Conservation (phyloP, 2,113 vertebrate genomes). For the Dascyllus trimaculatus region DNA sequence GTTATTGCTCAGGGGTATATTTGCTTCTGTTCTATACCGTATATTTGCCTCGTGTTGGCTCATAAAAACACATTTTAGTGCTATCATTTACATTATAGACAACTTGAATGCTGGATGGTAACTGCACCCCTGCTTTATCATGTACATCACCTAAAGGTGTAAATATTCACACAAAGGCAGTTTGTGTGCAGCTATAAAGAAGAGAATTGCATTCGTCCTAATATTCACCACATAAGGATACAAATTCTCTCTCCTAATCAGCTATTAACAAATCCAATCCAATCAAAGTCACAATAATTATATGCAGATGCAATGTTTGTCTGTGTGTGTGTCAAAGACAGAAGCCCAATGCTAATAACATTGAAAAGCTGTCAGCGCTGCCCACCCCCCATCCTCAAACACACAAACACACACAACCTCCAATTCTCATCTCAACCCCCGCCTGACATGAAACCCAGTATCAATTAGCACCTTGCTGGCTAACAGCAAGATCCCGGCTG, state of each 20-base stretch:
- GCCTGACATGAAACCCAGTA: conserved; percentile 48
- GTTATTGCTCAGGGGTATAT: too few relatives aligned
- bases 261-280: conserved; percentile 22
- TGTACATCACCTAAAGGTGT: too few relatives aligned
- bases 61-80: too few relatives aligned
- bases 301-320: not conserved
- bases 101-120: too few relatives aligned
- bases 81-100: too few relatives aligned
- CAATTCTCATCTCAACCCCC: conserved; percentile 36
- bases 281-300: conserved; percentile 41
- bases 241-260: conserved; percentile 20
- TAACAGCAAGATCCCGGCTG: conserved; percentile 39
- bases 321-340: conserved; percentile 8
- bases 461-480: conserved; percentile 79
- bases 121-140: too few relatives aligned
- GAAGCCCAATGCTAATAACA: conserved; percentile 41
- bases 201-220: not conserved
- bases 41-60: too few relatives aligned
- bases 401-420: conserved; percentile 20
- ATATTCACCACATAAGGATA: conserved; percentile 9
- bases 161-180: not conserved
- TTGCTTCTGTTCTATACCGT: too few relatives aligned
- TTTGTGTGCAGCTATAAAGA: not conserved
- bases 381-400: not conserved
- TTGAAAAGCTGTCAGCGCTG: conserved; percentile 28